phyloP scores from a whole-genome alignment of 2,113 vertebrate genomes.

The Gallinago media region DNA sequence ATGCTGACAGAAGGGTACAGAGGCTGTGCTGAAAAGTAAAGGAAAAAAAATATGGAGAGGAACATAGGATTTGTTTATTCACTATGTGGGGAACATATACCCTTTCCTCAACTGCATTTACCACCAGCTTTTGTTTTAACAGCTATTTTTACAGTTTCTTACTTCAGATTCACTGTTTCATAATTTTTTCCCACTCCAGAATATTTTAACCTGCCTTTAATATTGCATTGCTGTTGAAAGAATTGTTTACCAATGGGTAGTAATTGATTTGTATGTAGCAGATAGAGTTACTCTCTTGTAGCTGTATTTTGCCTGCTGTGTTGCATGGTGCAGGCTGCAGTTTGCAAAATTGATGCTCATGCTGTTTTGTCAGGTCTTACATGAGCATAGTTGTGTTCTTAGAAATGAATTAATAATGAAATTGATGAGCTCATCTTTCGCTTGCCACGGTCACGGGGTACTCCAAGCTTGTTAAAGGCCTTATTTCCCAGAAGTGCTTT shows the following conservation, averaged over 20 bases:
- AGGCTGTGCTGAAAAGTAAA: neutral
- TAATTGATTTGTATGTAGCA: neutral
- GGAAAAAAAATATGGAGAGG: neutral
- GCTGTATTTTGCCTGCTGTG: conserved; percentile 42
- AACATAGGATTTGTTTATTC: neutral
- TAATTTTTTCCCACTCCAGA: neutral
- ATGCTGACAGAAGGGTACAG: neutral
- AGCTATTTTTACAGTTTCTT: neutral
- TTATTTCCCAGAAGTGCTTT: conserved; percentile 33
- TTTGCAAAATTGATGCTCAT: conserved; percentile 51
- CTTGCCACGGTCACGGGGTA: neutral
- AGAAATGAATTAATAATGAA: conserved; percentile 62
- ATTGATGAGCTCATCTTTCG: conserved; percentile 34
- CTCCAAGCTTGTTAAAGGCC: conserved; percentile 12
- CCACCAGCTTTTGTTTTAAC: neutral
- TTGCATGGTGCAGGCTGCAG: neutral
- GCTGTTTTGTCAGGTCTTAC: conserved; percentile 41
- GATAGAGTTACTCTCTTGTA: neutral
- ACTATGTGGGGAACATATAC: fast-evolving
- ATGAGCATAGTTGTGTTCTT: conserved; percentile 30
- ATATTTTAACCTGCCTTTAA: neutral
- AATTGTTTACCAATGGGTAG: neutral
- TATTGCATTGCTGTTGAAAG: neutral
- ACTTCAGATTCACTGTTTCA: neutral
- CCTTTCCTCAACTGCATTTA: neutral